Percentiles rank a stretch among this genome's conserved stretches.
Conservation (phyloP, 1,140 invertebrate species). For the Drosophila nannoptera region DNA sequence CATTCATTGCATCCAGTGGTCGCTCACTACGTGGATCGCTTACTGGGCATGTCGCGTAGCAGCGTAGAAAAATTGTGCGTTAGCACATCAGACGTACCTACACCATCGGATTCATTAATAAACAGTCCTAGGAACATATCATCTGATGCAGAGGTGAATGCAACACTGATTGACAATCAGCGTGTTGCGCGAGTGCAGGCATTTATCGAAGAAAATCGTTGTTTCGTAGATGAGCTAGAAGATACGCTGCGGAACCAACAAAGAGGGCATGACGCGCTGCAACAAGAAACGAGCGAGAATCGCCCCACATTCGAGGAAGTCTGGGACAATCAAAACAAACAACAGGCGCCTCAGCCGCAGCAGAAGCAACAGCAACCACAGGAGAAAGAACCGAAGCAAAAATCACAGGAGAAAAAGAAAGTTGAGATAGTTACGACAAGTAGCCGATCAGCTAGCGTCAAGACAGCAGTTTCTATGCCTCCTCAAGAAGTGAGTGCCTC, state of each 20-base stretch:
- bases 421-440: not conserved
- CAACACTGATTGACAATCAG: slow-evolving; percentile 10
- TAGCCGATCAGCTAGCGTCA: not conserved
- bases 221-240: slow-evolving; percentile 69
- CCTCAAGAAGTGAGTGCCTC: not conserved
- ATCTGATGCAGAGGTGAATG: not conserved
- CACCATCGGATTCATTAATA: slow-evolving; percentile 62
- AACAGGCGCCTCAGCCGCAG: not conserved
- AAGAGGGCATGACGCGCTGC: slow-evolving; percentile 20
- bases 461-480: not conserved
- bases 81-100: slow-evolving; percentile 57
- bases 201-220: slow-evolving; percentile 71
- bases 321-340: slow-evolving; percentile 44
- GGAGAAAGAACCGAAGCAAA: not conserved
- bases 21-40: slow-evolving; percentile 66
- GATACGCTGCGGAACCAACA: slow-evolving; percentile 56
- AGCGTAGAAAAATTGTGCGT: slow-evolving; percentile 52
- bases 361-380: slow-evolving; percentile 13
- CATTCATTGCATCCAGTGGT: slow-evolving; percentile 58
- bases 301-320: slow-evolving; percentile 46
- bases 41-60: slow-evolving; percentile 62
- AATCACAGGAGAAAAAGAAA: slow-evolving; percentile 9
- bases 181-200: slow-evolving; percentile 55
- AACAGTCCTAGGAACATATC: slow-evolving; percentile 52
- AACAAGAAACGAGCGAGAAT: slow-evolving; percentile 31